A percentile compares a stretch with the other conserved stretches of the same genome.
Conservation (phyloP, 2,113 vertebrate genomes). For the Caloenas nicobarica region DNA sequence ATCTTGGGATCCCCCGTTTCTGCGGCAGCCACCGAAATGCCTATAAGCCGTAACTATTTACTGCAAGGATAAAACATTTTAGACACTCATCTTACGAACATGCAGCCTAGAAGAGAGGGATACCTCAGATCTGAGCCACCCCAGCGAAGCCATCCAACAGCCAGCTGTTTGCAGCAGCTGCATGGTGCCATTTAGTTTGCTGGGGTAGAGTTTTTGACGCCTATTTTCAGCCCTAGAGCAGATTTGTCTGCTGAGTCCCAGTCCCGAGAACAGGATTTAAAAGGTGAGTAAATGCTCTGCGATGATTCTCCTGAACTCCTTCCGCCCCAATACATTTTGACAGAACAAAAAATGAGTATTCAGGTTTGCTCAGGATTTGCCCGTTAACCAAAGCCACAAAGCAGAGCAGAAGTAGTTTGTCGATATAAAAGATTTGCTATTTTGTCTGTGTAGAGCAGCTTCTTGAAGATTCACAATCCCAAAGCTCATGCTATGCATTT, state of each 20-base stretch:
- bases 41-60: background rate
- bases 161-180: background rate
- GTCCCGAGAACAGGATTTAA: background rate
- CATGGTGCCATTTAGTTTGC: accelerated
- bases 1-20: background rate
- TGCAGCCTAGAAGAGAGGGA: background rate
- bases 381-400: background rate
- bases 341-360: background rate
- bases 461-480: background rate
- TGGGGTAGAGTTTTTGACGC: background rate
- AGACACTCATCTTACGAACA: background rate
- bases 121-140: background rate
- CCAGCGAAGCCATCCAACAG: background rate
- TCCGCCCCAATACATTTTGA: accelerated
- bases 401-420: background rate
- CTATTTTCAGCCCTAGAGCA: background rate
- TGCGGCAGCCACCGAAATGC: accelerated
- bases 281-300: background rate
- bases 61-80: too few species aligned
- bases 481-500: background rate
- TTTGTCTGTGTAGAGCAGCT: background rate
- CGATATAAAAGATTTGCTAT: background rate
- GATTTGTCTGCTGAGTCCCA: background rate
- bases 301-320: background rate
- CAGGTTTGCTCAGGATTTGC: background rate